Percentiles rank a stretch among this genome's conserved stretches.
These are phyloP conservation scores for Eublepharis macularius DNA, from an alignment of 2,113 vertebrate species.

Conservation along the genomic window DNA sequence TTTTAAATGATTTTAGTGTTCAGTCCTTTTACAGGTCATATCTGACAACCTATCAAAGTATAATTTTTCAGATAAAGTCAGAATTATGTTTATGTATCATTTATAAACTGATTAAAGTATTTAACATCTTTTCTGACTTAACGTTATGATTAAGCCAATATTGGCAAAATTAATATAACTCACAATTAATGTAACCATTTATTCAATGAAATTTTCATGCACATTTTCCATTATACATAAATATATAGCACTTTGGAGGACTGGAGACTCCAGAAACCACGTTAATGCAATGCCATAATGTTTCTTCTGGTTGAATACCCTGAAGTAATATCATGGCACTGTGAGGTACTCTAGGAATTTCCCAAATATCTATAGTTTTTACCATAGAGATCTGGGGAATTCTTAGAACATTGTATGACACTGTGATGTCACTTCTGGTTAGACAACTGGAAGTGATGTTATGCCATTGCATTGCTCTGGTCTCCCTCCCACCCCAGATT, in stretches of 20 bases:
- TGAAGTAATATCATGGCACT: too few species aligned
- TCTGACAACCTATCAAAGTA: background rate
- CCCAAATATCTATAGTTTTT: too few species aligned
- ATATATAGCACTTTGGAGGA: background rate
- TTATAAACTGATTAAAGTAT: background rate
- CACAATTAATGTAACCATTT: constrained; percentile 16
- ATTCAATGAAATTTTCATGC: background rate
- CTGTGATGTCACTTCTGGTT: too few species aligned
- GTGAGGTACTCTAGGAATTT: too few species aligned
- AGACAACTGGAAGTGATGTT: too few species aligned
- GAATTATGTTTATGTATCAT: background rate
- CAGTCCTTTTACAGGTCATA: background rate
- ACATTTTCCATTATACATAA: background rate
- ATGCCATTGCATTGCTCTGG: too few species aligned
- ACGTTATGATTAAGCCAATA: background rate
- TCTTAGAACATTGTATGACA: too few species aligned
- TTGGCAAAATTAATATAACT: background rate
- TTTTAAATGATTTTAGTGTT: background rate
- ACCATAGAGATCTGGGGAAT: too few species aligned
- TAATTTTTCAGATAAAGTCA: constrained; percentile 2
- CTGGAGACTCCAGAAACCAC: too few species aligned
- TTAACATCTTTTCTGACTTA: background rate
- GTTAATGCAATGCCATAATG: too few species aligned
- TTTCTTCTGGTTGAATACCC: too few species aligned
- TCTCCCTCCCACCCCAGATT: too few species aligned